Evolutionary conservation across 1,140 invertebrate species (phyloP).

Genomic region (Anagrus nilaparvatae): DNA sequence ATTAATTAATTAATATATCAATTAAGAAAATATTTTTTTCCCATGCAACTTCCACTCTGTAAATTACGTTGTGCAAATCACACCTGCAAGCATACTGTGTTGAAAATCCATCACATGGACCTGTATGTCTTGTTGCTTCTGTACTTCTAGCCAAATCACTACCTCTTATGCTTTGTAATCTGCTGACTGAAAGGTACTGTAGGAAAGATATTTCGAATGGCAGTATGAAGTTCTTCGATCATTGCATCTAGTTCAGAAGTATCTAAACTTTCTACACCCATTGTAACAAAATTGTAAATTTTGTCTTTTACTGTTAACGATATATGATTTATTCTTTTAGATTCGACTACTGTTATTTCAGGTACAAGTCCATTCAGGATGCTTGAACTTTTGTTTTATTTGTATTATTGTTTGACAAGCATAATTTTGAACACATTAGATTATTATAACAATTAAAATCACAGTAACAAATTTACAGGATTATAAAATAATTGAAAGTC

Average conservation of each 20-base stretch:
- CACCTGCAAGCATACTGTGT: conserved; percentile 96
- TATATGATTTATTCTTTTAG: conserved; percentile 76
- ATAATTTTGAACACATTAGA: too few relatives aligned
- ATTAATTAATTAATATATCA: conserved; percentile 5
- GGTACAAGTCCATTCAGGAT: too few relatives aligned
- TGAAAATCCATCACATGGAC: conserved; percentile 89
- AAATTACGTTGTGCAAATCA: conserved; percentile 82
- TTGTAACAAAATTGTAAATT: conserved; percentile 71
- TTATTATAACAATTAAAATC: too few relatives aligned
- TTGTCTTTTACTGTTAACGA: conserved; percentile 78
- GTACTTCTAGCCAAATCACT: conserved; percentile 52
- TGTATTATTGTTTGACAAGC: too few relatives aligned
- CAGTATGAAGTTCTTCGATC: conserved; percentile 70
- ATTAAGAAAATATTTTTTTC: conserved; percentile 35
- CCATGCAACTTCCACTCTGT: conserved; percentile 93
- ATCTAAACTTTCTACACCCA: conserved; percentile 48
- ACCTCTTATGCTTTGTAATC: conserved; percentile 54
- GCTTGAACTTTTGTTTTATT: too few relatives aligned
- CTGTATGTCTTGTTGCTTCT: conserved; percentile 55
- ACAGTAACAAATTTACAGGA: too few relatives aligned
- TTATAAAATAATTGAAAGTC: too few relatives aligned
- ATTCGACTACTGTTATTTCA: conserved; percentile 88
- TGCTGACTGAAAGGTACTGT: conserved; percentile 61
- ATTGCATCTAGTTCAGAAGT: conserved; percentile 67
- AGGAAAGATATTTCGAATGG: conserved; percentile 78